Evolutionary conservation across 30 jellyfish, hydroid and myxozoan genomes (phyloP), one percentile per base, ranked within the genome.

Genomic region (Aurelia coerulea): DNA sequence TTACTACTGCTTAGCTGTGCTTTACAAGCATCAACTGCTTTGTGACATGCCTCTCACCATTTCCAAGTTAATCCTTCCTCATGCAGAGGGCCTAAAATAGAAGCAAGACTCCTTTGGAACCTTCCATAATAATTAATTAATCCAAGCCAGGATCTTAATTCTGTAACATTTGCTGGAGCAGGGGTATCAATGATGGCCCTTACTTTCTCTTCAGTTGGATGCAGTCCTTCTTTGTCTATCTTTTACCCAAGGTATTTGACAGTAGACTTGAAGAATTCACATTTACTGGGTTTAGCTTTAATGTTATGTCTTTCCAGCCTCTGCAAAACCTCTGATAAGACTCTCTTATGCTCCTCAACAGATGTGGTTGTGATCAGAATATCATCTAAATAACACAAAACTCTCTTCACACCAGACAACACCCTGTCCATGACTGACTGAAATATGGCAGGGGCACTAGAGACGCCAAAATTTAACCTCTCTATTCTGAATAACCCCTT

Each of bases 361-460:
- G 29, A 23, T 23, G 29, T 23, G 29, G 29, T 23, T 23, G 29
- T 23, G 29, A 23, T 23, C 29, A 23, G 29, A 23, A 23, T 23
- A 23, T 23, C 29, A 23, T 23, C 29, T 23, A 23, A 23, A 23
- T 23, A 23, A 23, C 29, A 23, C 0, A 23, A 23, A 23, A 23
- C 29, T 23, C 29, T 23, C 29, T 23, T 23, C 29, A 23, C 29
- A 23, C 29, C 29, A 23, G 29, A 23, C 29, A 23, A 23, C 29
- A 23, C 29, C 29, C 29, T 23, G 29, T 65, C 97, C 79, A 90
- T 73, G 53, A 65, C 78, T 39, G 29, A 58, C 78, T 81, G 90
- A 68, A 87, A 87, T 41, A 64, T 64, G 31, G 90, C 96, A 34
- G 93, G 68, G 9, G 96, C 96, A 37, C 81, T 59, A 42, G 74